These are phyloP conservation scores for Echinarachnius parma DNA, from an alignment of 53 echinoderm and acorn worm genomes.

Conservation along the genomic window DNA sequence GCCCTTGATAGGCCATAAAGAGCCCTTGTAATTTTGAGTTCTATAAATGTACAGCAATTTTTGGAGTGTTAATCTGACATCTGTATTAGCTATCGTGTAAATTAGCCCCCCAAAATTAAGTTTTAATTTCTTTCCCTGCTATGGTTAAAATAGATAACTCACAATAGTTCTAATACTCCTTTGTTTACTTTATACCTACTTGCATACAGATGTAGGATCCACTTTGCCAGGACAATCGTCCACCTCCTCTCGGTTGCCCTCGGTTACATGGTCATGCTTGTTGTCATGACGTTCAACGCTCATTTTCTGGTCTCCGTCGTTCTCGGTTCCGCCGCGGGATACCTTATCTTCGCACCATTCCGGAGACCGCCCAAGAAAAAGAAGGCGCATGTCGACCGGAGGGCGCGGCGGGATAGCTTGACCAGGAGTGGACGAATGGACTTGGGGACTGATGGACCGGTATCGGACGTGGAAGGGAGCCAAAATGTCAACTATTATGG, in stretches of 20 bases:
- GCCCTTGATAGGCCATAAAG: too few relatives aligned
- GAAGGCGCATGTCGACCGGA: background rate
- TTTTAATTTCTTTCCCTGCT: too few relatives aligned
- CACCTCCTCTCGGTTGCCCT: constrained; percentile 28
- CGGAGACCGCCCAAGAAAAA: constrained; percentile 31
- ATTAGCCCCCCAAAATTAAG: too few relatives aligned
- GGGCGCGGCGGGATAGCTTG: constrained; percentile 9
- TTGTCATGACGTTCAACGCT: constrained; percentile 79
- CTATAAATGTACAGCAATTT: too few relatives aligned
- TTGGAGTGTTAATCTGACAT: too few relatives aligned
- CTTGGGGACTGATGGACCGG: background rate
- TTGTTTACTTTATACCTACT: background rate
- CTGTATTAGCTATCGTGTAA: too few relatives aligned
- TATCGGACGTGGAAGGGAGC: background rate
- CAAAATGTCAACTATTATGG: constrained; percentile 18
- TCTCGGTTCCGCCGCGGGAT: constrained; percentile 61
- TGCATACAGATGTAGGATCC: constrained; percentile 24
- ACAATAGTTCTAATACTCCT: background rate
- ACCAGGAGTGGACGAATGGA: constrained; percentile 37
- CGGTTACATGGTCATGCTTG: constrained; percentile 64
- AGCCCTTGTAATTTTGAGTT: too few relatives aligned
- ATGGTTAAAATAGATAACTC: too few relatives aligned
- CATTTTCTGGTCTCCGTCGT: constrained; percentile 62
- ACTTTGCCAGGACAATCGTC: constrained; percentile 19
- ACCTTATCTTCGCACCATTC: constrained; percentile 41